Evolutionary conservation across 2,797 vertebrate species (phyloP).

Genomic region (Podarcis lilfordi): DNA sequence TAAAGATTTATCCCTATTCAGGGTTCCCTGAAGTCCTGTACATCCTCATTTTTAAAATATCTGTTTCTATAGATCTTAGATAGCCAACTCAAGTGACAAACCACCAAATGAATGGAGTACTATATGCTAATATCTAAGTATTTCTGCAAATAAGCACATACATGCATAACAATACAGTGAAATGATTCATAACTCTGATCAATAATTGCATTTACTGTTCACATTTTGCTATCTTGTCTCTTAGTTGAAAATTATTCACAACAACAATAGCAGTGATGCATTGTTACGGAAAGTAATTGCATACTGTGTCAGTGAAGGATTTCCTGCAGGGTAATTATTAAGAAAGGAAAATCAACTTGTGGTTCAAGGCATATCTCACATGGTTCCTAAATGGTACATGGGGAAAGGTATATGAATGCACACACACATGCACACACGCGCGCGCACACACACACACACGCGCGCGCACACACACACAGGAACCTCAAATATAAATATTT

Average conservation of each 20-base stretch:
- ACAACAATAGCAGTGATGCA: not conserved
- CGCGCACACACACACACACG: not conserved
- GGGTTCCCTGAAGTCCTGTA: constrained; percentile 18
- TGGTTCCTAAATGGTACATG: not conserved
- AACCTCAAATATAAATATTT: not conserved
- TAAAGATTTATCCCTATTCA: constrained; percentile 43
- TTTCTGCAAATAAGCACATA: not conserved
- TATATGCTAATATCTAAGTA: not conserved
- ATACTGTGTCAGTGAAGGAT: not conserved
- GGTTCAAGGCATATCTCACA: not conserved
- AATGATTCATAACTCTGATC: not conserved
- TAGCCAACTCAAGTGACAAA: not conserved
- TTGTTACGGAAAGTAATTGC: not conserved
- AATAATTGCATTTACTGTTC: not conserved
- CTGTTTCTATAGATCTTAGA: not conserved
- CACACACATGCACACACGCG: not conserved
- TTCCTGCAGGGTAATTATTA: too few species aligned
- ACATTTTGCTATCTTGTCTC: not conserved
- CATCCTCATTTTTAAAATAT: not conserved
- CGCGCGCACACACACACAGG: not conserved
- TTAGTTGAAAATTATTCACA: not conserved
- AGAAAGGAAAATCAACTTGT: not conserved
- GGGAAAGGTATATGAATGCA: not conserved
- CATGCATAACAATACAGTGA: not conserved
- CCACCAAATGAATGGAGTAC: not conserved